Evolutionary conservation across 2,888 invertebrate species (phyloP), one percentile per base, ranked within the genome.

Genomic region (Gasteruption jaculator): DNA sequence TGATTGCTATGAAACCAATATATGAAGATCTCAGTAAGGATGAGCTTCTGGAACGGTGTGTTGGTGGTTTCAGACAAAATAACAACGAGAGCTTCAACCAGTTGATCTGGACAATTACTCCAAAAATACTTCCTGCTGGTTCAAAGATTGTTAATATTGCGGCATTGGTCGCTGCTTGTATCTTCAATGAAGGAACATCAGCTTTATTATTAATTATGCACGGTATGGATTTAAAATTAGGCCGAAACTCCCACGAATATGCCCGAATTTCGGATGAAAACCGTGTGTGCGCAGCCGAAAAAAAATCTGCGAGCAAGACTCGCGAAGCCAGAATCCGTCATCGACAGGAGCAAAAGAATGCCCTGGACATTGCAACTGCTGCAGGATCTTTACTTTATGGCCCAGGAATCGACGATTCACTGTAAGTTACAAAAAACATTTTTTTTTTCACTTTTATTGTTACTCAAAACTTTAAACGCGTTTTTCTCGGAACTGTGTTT

Each of bases 321-420:
- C 38, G 45, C n/a, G 38, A 50, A 40, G 45, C 42, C 24, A 43
- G 50, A 37, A 50, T 52, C 45, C 43, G 43, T 47, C 49, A 25
- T 32, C 51, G 49, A 25, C 48, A 44, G 36, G 43, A 53, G 31
- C 48, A 52, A 52, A 53, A 51, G 43, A 42, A 54, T 49, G 50
- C 46, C 44, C 32, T 41, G 31, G 43, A 47, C 24, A 48, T 52
- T 45, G 43, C 52, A 16, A 38, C 43, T 43, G 50, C 50, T 38
- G 49, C 47, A 45, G 48, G 48, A 31, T 12, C 44, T 49, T 29
- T 50, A 30, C 45, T 50, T 45, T 50, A 52, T 49, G 45, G 41
- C 6, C 24, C 48, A 20, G 53, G 47, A 49, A 51, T 51, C 45
- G 49, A 54, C 45, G 49, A 47, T 46, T 48, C 47, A 48, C 41